Conservation (phyloP, 1,140 invertebrate species). For the Camponotus floridanus region DNA sequence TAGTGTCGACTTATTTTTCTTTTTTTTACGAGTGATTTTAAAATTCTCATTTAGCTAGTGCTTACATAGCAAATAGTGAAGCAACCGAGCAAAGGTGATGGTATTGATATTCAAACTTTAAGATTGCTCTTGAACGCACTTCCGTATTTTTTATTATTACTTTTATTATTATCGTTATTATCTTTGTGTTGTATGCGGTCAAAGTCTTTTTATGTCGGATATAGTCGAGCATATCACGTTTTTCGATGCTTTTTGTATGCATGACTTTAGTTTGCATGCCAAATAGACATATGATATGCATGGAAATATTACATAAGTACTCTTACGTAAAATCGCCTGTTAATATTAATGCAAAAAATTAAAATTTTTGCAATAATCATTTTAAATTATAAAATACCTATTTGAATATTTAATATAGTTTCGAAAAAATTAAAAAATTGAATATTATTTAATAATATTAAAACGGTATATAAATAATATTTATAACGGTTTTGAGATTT, state of each 20-base stretch:
- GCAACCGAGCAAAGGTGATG: neutral
- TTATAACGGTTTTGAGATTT: neutral
- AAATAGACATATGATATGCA: neutral
- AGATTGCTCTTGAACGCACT: neutral
- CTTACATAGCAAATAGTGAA: slow-evolving; percentile 37
- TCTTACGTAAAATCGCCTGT: neutral
- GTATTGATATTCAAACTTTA: slow-evolving; percentile 22
- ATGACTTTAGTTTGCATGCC: slow-evolving; percentile 6
- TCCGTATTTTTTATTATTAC: neutral
- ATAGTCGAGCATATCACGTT: slow-evolving; percentile 23
- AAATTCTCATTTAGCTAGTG: neutral
- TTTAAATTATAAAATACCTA: neutral
- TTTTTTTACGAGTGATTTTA: neutral
- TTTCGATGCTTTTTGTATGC: neutral
- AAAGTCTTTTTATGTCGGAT: neutral
- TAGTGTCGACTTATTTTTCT: neutral
- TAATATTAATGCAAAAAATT: neutral
- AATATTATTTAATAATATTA: neutral
- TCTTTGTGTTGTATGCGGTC: neutral
- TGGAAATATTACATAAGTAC: slow-evolving; percentile 14
- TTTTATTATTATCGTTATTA: too few species aligned
- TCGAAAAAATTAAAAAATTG: neutral
- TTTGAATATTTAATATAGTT: neutral
- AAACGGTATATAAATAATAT: too few species aligned
- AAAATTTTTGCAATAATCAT: neutral